Evolutionary conservation across 2,888 invertebrate genomes (phyloP), one percentile per base, ranked within the genome.

Genomic region (Amblyjoppa fuscipennis): DNA sequence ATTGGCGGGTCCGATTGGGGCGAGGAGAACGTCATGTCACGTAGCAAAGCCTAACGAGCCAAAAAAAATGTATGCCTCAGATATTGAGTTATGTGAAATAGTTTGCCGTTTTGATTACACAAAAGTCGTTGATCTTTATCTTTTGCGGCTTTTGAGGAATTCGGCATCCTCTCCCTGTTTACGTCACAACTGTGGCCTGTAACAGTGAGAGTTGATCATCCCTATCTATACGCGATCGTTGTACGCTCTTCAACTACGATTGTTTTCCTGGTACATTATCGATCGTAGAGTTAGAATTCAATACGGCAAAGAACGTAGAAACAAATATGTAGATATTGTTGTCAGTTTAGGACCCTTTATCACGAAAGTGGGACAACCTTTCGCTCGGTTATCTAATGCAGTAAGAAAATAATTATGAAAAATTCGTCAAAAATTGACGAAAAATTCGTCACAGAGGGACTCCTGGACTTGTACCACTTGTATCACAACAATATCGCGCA

Each of bases 121-220:
- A 53, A 53, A 5, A 34, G 34, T 34, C 6, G 0, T 34, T 0
- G 20, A 20, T 53, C 20, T 20, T 20, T 4, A n/a, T 20, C 20
- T 53, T 53, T 53, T 53, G n/a, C 53, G 20, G 53, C 53, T 51
- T 7, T 53, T 53, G 20, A 6, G 4, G 16, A 34, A 34, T 5
- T 51, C 51, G 16, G 3, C n/a, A n/a, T 5, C 4, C 13, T n/a
- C 16, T 0, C 1, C n/a, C 16, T n/a, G 1, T 3, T 51, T 13
- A n/a, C n/a, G 34, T 34, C 34, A 34, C 34, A 34, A 34, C 34
- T n/a, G 51, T 13, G n/a, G n/a, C 51, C 51, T n/a, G 3, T 51
- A 51, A 51, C 51, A 51, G n/a, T 75, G 49, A 49, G 51, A 20
- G 68, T 70, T 38, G 51, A 76, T 53, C 68, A 20, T 41, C 45